Evolutionary conservation across 1,140 invertebrate species (phyloP).

Genomic region (Belonocnema kinseyi): DNA sequence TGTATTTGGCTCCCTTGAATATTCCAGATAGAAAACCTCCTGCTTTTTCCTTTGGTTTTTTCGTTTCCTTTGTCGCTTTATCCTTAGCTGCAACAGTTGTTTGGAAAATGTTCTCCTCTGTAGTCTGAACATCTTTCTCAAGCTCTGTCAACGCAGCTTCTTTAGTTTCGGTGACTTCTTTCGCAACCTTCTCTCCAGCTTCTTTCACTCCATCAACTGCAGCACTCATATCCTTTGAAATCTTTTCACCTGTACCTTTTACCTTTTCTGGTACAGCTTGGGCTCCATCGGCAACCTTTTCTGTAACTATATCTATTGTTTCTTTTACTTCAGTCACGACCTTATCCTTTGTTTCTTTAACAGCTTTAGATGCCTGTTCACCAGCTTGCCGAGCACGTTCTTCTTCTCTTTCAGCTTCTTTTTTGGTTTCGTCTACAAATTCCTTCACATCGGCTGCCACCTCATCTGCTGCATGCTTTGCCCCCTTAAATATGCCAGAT

Average conservation of each 20-base stretch:
- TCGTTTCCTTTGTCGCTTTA: slow-evolving; percentile 41
- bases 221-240: neutral
- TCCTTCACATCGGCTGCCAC: slow-evolving; percentile 44
- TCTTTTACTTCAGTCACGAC: slow-evolving; percentile 23
- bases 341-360: slow-evolving; percentile 30
- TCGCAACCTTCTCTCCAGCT: neutral
- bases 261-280: neutral
- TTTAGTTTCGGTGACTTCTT: neutral
- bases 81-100: slow-evolving; percentile 21
- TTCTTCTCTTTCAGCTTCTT: slow-evolving; percentile 39
- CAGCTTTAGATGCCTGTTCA: slow-evolving; percentile 13
- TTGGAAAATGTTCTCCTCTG: slow-evolving; percentile 58
- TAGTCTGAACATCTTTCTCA: slow-evolving; percentile 58
- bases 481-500: slow-evolving; percentile 40
- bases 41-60: slow-evolving; percentile 40
- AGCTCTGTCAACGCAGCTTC: slow-evolving; percentile 45
- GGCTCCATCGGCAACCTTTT: neutral
- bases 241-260: slow-evolving; percentile 14
- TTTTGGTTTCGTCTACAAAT: slow-evolving; percentile 54
- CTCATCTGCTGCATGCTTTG: slow-evolving; percentile 33
- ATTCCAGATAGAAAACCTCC: too few species aligned
- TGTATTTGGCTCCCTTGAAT: too few species aligned
- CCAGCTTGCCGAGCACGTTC: slow-evolving; percentile 24
- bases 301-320: slow-evolving; percentile 35
- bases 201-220: neutral